Evolutionary conservation across 2,797 vertebrate genomes (phyloP), one percentile per base, ranked within the genome.

Genomic region (Gymnoscopelus braueri): DNA sequence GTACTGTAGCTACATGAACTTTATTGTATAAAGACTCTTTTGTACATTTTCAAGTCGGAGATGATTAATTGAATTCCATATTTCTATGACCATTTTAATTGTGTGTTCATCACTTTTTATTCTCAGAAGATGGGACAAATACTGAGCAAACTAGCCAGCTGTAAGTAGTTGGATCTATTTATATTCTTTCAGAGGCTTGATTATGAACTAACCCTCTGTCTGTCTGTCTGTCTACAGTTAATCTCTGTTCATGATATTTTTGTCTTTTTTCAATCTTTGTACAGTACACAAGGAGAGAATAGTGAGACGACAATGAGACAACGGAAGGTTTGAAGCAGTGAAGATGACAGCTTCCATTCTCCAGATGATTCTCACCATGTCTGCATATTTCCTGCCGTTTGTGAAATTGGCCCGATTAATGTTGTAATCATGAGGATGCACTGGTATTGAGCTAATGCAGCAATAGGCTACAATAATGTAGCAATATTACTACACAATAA

Each of bases 241-340:
- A 24, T 24, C 5, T 14, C 13, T 19, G 49, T 15, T 19, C 12
- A 24, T 15, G 19, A 14, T 55, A 4, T 50, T 58, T 63, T 51
- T 4, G 19, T 54, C 12, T 1, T 68, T 23, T 35, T 26, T 71
- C 23, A 72, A 47, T 89, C 8, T 67, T 60, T 19, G 69, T 75
- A 3, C 7, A 97, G 96, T 82, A 91, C 92, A 57, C 88, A 87
- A 5, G 93, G 87, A 24, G 95, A 95, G 12, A 89, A 67, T 52
- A 84, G 84, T 3, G 88, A 72, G 47, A 23, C 74, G 9, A 82
- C 83, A 2, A 72, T 84, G 48, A 92, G 93, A 67, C 93, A 94
- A 19, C 91, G 94, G 69, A 96, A 89, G 74, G 76, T 52, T 62
- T 92, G 10, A 24, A 39, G 12, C 7, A 19, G 48, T 23, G 14